Evolutionary conservation across 2,888 invertebrate genomes (phyloP).

Genomic region (Junonia oenone): DNA sequence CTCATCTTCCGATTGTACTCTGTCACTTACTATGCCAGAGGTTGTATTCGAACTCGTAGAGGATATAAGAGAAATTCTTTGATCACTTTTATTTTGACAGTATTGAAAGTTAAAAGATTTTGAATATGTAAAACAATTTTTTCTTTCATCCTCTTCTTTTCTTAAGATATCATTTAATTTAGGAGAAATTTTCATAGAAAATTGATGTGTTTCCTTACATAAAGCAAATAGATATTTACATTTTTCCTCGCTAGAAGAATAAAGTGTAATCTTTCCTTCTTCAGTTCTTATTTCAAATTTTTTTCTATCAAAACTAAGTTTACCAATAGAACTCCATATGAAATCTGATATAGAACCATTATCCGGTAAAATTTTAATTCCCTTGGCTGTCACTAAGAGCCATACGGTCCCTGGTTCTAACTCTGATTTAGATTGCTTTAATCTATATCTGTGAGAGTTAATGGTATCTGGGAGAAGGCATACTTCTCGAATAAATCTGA

Average conservation of each 20-base stretch:
- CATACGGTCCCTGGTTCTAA: slow-evolving; percentile 88
- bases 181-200: slow-evolving; percentile 94
- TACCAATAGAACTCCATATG: slow-evolving; percentile 97
- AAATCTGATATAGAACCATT: slow-evolving; percentile 86
- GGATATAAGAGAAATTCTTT: slow-evolving; percentile 93
- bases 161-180: slow-evolving; percentile 89
- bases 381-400: slow-evolving; percentile 94
- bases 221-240: slow-evolving; percentile 93
- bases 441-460: slow-evolving; percentile 93
- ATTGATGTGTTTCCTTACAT: slow-evolving; percentile 96
- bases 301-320: slow-evolving; percentile 96
- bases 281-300: slow-evolving; percentile 97
- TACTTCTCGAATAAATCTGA: slow-evolving; percentile 93
- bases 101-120: slow-evolving; percentile 80
- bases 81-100: slow-evolving; percentile 85
- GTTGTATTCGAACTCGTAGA: slow-evolving; percentile 98
- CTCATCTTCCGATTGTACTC: slow-evolving; percentile 96
- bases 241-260: slow-evolving; percentile 95
- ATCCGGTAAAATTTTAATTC: slow-evolving; percentile 91
- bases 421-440: slow-evolving; percentile 88
- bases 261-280: slow-evolving; percentile 92
- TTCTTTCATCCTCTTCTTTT: slow-evolving; percentile 88
- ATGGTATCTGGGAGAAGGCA: slow-evolving; percentile 90
- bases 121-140: slow-evolving; percentile 86
- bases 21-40: slow-evolving; percentile 96